Percentiles rank a stretch among this genome's conserved stretches.
phyloP scores from a whole-genome alignment of 2,797 vertebrate genomes.

The Halcyon leucocephala region DNA sequence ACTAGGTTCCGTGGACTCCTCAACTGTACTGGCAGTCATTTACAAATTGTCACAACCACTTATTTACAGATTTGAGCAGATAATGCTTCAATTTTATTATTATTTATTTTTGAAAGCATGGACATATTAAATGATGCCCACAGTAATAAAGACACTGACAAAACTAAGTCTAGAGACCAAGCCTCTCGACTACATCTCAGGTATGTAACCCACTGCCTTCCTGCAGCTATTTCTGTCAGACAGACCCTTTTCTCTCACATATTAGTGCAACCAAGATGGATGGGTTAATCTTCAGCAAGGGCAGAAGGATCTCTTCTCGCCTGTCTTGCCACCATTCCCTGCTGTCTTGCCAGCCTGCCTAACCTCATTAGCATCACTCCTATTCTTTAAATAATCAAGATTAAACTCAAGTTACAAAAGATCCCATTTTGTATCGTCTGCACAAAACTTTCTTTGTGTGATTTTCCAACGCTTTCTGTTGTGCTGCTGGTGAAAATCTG shows the following conservation, averaged over 20 bases:
- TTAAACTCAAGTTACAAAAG: not conserved
- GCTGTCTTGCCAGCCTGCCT: not conserved
- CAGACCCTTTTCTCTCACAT: not conserved
- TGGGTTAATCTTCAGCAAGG: not conserved
- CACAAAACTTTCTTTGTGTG: not conserved
- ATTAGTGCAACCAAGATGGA: not conserved
- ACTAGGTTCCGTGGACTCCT: not conserved
- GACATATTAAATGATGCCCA: not conserved
- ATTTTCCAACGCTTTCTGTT: not conserved
- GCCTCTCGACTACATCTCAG: not conserved
- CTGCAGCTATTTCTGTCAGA: not conserved
- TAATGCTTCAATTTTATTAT: not conserved
- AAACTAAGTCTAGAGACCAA: not conserved
- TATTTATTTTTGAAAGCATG: not conserved
- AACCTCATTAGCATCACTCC: not conserved
- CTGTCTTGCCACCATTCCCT: not conserved
- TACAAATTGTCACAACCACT: not conserved
- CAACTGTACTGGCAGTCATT: not conserved
- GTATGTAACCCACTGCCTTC: not conserved
- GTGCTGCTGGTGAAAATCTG: not conserved
- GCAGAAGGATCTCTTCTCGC: not conserved
- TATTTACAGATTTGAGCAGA: not conserved
- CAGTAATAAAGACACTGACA: not conserved
- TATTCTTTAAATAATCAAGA: slow-evolving; percentile 8
- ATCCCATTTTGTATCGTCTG: not conserved